Percentiles rank a stretch among this genome's conserved stretches.
Conservation (phyloP, 2,888 invertebrate species). For the Bimastos eiseni region DNA sequence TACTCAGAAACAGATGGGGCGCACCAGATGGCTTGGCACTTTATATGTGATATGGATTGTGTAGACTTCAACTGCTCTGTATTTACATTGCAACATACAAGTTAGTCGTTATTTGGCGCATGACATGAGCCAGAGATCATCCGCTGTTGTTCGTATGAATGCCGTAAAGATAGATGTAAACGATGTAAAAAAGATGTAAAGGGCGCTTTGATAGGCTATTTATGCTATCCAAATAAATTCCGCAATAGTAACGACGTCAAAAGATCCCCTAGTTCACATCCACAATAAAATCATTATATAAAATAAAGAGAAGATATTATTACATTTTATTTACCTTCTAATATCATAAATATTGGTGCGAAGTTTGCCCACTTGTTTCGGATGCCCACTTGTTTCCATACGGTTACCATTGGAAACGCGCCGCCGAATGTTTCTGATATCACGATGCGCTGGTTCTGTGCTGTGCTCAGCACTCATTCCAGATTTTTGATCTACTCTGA, state of each 20-base stretch:
- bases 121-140: not conserved
- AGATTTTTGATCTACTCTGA: no score
- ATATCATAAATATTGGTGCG: not conserved
- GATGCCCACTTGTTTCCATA: no score
- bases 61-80: not conserved
- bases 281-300: not conserved
- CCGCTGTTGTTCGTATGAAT: not conserved
- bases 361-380: not conserved
- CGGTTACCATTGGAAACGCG: not conserved
- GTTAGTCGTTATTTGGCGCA: not conserved
- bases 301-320: not conserved
- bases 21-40: not conserved
- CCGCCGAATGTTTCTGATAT: not conserved
- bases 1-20: not conserved
- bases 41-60: not conserved
- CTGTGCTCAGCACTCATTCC: not conserved
- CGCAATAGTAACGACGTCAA: not conserved
- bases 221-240: not conserved
- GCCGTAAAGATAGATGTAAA: no score
- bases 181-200: no score
- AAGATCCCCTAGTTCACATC: not conserved
- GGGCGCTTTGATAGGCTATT: not conserved
- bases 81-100: no score
- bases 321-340: not conserved
- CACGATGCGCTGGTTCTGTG: not conserved